phyloP scores from a whole-genome alignment of 2,888 invertebrate species.

The Dicyrtomina minuta region DNA sequence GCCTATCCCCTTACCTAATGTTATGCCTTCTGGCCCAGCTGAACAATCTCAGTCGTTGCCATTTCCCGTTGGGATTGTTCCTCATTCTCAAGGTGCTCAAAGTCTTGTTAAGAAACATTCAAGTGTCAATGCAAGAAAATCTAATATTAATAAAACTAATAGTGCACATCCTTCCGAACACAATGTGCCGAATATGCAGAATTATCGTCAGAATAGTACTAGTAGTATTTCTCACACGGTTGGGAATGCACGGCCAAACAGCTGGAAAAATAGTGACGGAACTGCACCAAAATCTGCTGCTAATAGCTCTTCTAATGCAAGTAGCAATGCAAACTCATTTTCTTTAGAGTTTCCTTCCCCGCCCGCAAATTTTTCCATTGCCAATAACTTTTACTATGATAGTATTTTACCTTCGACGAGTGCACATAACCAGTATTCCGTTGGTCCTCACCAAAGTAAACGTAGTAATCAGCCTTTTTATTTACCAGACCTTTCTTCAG shows the following conservation, averaged over 20 bases:
- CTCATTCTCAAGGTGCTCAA: not conserved
- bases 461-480: constrained; percentile 5
- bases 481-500: constrained; percentile 9
- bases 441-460: not conserved
- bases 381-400: not conserved
- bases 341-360: not conserved
- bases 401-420: constrained; percentile 6
- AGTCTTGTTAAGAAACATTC: no score
- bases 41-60: no score
- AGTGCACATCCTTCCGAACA: no score
- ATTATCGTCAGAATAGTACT: not conserved
- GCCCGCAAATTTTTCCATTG: constrained; percentile 4
- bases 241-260: not conserved
- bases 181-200: no score
- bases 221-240: not conserved
- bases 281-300: not conserved
- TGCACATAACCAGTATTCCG: not conserved
- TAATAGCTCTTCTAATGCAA: not conserved
- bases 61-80: no score
- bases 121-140: no score
- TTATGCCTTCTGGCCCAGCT: no score
- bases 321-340: not conserved
- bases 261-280: no score
- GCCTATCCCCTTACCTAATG: no score
- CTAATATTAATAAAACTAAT: no score